Percentiles rank a stretch among this genome's conserved stretches.
These are phyloP conservation scores for Thaumetopoea pityocampa DNA, from an alignment of 1,140 invertebrate species.

Conservation along the genomic window DNA sequence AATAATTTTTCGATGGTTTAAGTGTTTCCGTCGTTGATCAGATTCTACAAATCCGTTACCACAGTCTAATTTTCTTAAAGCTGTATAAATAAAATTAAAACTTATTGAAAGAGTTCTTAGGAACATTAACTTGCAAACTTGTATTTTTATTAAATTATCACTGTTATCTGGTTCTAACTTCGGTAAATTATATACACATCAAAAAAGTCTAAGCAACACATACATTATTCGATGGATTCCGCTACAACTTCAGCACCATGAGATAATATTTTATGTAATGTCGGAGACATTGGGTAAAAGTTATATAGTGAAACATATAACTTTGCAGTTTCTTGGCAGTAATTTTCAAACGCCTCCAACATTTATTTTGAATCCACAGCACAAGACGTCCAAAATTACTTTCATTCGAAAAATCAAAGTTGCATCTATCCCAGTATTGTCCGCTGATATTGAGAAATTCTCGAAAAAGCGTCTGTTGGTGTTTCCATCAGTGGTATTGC, in stretches of 20 bases:
- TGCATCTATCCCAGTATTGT: slow-evolving; percentile 34
- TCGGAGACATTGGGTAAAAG: slow-evolving; percentile 34
- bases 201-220: too few species aligned
- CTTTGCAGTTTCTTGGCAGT: slow-evolving; percentile 24
- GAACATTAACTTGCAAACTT: slow-evolving; percentile 44
- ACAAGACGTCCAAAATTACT: slow-evolving; percentile 20
- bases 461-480: slow-evolving; percentile 46
- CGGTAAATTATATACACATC: too few species aligned
- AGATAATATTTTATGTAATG: slow-evolving; percentile 49
- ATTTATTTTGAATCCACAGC: slow-evolving; percentile 18
- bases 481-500: slow-evolving; percentile 53
- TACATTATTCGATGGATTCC: slow-evolving; percentile 19
- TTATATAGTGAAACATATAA: slow-evolving; percentile 32
- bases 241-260: slow-evolving; percentile 29
- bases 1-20: slow-evolving; percentile 17
- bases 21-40: slow-evolving; percentile 29
- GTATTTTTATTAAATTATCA: too few species aligned
- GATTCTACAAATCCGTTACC: slow-evolving; percentile 16
- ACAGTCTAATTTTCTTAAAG: slow-evolving; percentile 22
- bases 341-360: slow-evolving; percentile 5
- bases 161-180: too few species aligned
- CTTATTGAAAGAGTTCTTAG: slow-evolving; percentile 33
- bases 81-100: slow-evolving; percentile 18
- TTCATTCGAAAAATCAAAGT: slow-evolving; percentile 15
- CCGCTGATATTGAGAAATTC: slow-evolving; percentile 24